phyloP scores from a whole-genome alignment of 1,140 invertebrate species.

The Drosophila serrata region DNA sequence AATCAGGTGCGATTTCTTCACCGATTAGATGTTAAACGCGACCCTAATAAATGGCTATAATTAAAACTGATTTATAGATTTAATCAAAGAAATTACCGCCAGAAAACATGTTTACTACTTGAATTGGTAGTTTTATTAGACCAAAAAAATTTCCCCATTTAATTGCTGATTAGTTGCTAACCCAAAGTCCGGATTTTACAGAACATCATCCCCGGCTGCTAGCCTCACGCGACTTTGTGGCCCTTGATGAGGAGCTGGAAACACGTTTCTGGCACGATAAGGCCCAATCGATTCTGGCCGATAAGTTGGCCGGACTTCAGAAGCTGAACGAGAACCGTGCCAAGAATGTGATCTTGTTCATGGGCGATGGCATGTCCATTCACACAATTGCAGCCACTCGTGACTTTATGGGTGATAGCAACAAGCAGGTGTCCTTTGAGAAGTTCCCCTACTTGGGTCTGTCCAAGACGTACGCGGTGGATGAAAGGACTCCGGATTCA shows the following conservation, averaged over 20 bases:
- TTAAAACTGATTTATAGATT: conserved; percentile 44
- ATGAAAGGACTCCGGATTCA: conserved; percentile 91
- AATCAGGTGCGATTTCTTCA: neutral
- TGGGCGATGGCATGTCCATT: conserved; percentile 94
- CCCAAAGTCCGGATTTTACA: conserved; percentile 40
- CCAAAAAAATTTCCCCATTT: conserved; percentile 2
- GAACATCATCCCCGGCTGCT: conserved; percentile 62
- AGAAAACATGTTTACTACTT: conserved; percentile 24
- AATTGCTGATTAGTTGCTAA: conserved; percentile 41
- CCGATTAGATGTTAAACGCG: conserved; percentile 7
- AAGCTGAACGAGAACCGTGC: conserved; percentile 86
- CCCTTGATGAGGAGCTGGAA: conserved; percentile 63
- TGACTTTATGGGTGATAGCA: conserved; percentile 89
- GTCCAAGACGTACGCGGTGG: conserved; percentile 92
- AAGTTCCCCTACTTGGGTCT: conserved; percentile 90
- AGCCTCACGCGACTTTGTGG: conserved; percentile 58
- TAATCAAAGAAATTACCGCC: neutral
- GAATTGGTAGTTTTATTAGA: conserved; percentile 16
- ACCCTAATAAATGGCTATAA: conserved; percentile 27
- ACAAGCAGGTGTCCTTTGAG: conserved; percentile 89
- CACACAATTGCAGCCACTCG: conserved; percentile 90
- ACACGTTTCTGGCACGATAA: conserved; percentile 73
- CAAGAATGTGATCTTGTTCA: conserved; percentile 91
- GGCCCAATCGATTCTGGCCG: conserved; percentile 69
- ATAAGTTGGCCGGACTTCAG: conserved; percentile 72